Evolutionary conservation across 2,797 vertebrate species (phyloP), one percentile per base, ranked within the genome.

Genomic region (Nannoperca australis): DNA sequence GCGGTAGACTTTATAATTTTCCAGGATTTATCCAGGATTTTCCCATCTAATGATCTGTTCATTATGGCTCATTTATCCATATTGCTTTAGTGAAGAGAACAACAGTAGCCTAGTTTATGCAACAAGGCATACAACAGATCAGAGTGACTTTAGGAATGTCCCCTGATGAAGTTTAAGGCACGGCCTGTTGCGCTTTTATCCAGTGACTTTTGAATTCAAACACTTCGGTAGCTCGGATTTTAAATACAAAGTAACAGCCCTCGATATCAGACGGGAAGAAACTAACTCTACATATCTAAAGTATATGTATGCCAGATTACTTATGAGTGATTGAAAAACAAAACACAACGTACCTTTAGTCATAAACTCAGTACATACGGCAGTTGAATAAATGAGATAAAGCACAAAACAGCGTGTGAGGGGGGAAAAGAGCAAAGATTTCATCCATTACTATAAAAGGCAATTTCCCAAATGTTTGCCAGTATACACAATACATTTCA

Each of bases 401-500:
- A 61, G 51, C 51, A 66, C 45, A 32, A 76, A 68, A 81, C 54
- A 27, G 20, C 18, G 42, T 36, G 34, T 20, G 12, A 65, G 17
- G 15, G 38, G 14, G 14, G 22, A 32, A 14, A 54, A 22, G 51
- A 87, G 78, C 61, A 79, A 76, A 78, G 50, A 73, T 40, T 72
- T 75, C 49, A 18, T 45, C 40, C 47, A 30, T 45, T 47, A 24
- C 63, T 67, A 71, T 64, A 68, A 76, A 86, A 84, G 67, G 27
- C 72, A 79, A 76, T 89, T 76, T 86, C 60, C 74, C 40, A 76
- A 88, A 82, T 83, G 84, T 84, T 88, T 85, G 63, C 70, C 68
- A 55, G 71, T 63, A 44, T 44, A 60, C 56, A 55, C 42, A 24
- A 53, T 17, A 38, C 71, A 79, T 86, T 83, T 76, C 7, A 75